Conservation (phyloP, 2,113 vertebrate genomes). For the Odontophorus gujanensis region DNA sequence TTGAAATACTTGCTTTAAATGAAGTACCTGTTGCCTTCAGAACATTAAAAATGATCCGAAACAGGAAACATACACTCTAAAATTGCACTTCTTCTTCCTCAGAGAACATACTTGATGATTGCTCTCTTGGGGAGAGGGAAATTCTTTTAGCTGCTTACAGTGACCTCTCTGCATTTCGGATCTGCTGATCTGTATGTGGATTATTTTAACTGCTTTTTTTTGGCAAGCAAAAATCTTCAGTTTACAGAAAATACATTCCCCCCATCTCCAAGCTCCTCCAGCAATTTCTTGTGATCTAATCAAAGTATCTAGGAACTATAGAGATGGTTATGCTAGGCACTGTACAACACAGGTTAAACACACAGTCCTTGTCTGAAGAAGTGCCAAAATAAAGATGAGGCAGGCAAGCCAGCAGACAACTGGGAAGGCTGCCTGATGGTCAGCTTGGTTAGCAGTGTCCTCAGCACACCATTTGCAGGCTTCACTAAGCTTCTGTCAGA, state of each 20-base stretch:
- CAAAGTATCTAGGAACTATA: neutral
- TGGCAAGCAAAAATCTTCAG: neutral
- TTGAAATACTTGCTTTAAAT: neutral
- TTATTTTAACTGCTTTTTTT: neutral
- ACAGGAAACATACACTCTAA: neutral
- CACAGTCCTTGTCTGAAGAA: neutral
- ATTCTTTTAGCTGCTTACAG: neutral
- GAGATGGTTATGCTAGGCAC: neutral
- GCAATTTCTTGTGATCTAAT: neutral
- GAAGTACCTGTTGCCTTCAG: neutral
- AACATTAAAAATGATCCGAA: constrained; percentile 37
- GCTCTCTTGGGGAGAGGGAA: neutral
- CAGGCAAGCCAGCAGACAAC: neutral
- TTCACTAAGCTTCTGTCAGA: neutral
- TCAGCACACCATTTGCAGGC: neutral
- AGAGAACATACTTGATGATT: neutral
- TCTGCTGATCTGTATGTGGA: neutral
- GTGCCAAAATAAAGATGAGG: neutral
- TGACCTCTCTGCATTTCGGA: neutral
- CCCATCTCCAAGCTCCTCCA: neutral
- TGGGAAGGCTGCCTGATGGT: neutral
- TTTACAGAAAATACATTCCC: neutral
- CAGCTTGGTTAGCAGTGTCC: neutral
- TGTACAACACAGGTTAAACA: neutral
- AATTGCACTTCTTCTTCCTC: neutral